A percentile compares a stretch with the other conserved stretches of the same genome.
phyloP scores from a whole-genome alignment of 2,797 vertebrate species.

The Phoxinus dragarum region DNA sequence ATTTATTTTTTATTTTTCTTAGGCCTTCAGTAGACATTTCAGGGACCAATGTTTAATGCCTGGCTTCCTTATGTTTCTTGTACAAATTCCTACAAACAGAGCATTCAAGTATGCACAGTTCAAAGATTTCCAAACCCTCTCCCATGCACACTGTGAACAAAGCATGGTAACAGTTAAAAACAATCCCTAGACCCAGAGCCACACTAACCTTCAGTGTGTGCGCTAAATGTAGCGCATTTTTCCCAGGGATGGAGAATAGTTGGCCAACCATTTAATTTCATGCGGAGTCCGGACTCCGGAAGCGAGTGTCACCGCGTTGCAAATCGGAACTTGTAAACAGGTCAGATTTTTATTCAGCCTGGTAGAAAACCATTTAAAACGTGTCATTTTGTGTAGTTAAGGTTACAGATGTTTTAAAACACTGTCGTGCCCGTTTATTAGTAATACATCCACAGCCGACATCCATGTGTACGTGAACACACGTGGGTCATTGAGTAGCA shows the following conservation, averaged over 20 bases:
- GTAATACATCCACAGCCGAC: background rate
- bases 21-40: background rate
- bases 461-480: slow-evolving; percentile 31
- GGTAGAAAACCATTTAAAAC: slow-evolving; percentile 31
- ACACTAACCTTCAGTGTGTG: background rate
- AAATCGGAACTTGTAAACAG: slow-evolving; percentile 59
- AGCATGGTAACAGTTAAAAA: background rate
- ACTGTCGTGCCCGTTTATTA: background rate
- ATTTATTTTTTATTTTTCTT: too few species aligned
- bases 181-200: background rate
- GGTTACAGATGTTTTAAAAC: background rate
- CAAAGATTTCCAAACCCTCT: background rate
- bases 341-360: slow-evolving; percentile 64
- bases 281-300: slow-evolving; percentile 74
- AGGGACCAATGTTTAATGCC: background rate
- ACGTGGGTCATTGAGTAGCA: slow-evolving; percentile 35
- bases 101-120: background rate
- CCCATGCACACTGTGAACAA: background rate
- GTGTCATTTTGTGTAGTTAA: background rate
- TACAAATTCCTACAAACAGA: background rate
- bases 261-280: slow-evolving; percentile 66
- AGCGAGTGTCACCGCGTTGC: slow-evolving; percentile 58
- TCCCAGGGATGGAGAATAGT: slow-evolving; percentile 64
- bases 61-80: background rate
- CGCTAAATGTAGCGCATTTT: background rate